Base-by-base conservation (phyloP, 2,888 invertebrate genomes). In the Ferdinandea cuprea region DNA sequence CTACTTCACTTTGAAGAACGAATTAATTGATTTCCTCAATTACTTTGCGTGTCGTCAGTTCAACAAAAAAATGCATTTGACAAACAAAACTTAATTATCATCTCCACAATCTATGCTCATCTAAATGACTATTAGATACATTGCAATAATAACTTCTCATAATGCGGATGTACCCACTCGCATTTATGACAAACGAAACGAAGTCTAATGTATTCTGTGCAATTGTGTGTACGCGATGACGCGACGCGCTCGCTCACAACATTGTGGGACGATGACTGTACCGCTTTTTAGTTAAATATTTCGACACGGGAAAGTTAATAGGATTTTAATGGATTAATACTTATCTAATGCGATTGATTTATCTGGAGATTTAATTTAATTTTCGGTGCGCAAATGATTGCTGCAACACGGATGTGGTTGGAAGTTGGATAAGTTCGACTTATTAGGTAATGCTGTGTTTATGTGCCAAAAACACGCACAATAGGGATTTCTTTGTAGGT, bases 311-410 rank as follows among this genome's bases (percentile, higher is more conserved):
- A 50, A 58, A 65, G 61, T 50, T 78, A 65, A 71, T 78, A 59
- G 63, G 71, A 71, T 78, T 78, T 78, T 71, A 65, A 78, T 78
- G 78, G 72, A 78, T 71, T 56, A 37, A 37, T 61, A 42, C 72
- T 25, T 48, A 58, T 19, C 37, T 42, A 37, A 68, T 52, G 46
- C 50, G 59, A 44, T 58, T 65, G 65, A 72, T 52, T 72, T 42
- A 30, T 42, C 37, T 25, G 50, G 44, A 56, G 61, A 77, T 48
- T 63, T 63, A 40, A 69, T 32, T 59, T 8, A 3, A 8, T 42
- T 42, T 56, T 59, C n/a, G n/a, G 44, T 44, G 30, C 52, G 59
- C 46, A 61, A 77, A 69, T 63, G 17, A 56, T 69, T 63, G 54
- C 61, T n/a, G n/a, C n/a, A 56, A 77, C 69, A 56, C 71, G 77